phyloP scores from a whole-genome alignment of 2,888 invertebrate species.

The Lathronympha strigana region DNA sequence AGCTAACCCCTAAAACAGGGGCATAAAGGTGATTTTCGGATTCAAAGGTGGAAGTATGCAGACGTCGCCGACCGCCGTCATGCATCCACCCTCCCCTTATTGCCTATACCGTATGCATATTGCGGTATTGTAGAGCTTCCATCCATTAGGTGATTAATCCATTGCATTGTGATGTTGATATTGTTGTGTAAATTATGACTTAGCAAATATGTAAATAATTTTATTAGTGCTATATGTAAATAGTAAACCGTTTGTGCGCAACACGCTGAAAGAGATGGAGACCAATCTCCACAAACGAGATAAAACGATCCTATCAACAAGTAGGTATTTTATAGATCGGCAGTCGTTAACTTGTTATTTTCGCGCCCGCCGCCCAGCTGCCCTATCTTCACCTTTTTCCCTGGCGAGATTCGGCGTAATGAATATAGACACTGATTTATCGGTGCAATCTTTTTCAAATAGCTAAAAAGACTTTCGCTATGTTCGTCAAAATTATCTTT shows the following conservation, averaged over 20 bases:
- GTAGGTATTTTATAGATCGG: slow-evolving; percentile 24
- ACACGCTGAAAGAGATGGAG: neutral
- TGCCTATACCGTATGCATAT: slow-evolving; percentile 78
- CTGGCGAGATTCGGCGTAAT: slow-evolving; percentile 17
- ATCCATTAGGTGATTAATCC: slow-evolving; percentile 80
- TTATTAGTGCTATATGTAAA: neutral
- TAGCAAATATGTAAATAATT: slow-evolving; percentile 43
- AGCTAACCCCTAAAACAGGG: slow-evolving; percentile 51
- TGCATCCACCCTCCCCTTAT: slow-evolving; percentile 79
- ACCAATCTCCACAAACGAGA: neutral
- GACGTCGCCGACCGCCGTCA: slow-evolving; percentile 64
- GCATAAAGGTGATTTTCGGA: slow-evolving; percentile 58
- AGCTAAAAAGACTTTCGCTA: slow-evolving; percentile 10
- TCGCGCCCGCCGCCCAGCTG: slow-evolving; percentile 4
- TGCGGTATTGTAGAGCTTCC: slow-evolving; percentile 76
- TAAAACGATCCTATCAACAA: slow-evolving; percentile 21
- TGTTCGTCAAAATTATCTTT: slow-evolving; percentile 8
- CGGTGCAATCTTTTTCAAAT: slow-evolving; percentile 20
- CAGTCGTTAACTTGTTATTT: slow-evolving; percentile 23
- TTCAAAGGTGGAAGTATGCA: slow-evolving; percentile 48
- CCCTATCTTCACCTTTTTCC: slow-evolving; percentile 7
- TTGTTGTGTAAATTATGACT: slow-evolving; percentile 56
- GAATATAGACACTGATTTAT: slow-evolving; percentile 28
- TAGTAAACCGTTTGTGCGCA: slow-evolving; percentile 1
- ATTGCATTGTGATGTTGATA: slow-evolving; percentile 62